Percentiles rank a stretch among this genome's conserved stretches.
These are phyloP conservation scores for Neoarius graeffei DNA, from an alignment of 2,113 vertebrate species.

Conservation along the genomic window DNA sequence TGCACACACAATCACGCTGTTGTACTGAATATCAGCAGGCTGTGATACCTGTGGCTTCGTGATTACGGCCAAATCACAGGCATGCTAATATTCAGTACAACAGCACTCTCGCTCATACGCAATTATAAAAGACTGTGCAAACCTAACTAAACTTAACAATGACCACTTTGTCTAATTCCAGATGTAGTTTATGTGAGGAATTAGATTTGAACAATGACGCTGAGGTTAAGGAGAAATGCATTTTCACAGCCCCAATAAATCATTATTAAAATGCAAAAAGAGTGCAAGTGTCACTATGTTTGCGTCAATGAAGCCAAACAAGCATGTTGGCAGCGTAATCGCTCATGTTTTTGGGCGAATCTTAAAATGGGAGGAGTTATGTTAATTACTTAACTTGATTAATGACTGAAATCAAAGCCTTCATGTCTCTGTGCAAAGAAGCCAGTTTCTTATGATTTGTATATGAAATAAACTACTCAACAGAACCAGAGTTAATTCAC, in stretches of 20 bases:
- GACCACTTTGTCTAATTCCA: background rate
- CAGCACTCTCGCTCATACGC: background rate
- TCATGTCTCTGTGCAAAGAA: background rate
- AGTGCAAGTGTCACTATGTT: too few relatives aligned
- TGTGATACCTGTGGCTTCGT: too few relatives aligned
- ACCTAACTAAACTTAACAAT: background rate
- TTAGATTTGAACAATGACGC: background rate
- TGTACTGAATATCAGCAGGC: too few relatives aligned
- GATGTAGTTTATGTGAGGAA: background rate
- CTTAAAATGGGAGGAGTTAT: too few relatives aligned
- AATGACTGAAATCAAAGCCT: background rate
- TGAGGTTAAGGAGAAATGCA: too few relatives aligned
- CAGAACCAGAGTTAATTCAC: background rate
- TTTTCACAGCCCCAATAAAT: background rate
- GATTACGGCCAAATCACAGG: too few relatives aligned
- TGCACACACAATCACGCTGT: too few relatives aligned
- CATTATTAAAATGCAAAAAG: background rate
- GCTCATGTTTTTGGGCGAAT: too few relatives aligned
- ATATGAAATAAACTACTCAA: background rate
- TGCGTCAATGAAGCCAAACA: too few relatives aligned
- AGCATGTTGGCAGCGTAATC: too few relatives aligned
- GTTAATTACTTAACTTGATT: background rate
- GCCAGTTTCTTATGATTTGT: background rate
- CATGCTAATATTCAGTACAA: too few relatives aligned
- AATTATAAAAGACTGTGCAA: background rate